Evolutionary conservation across 2,113 vertebrate species (phyloP), one percentile per base, ranked within the genome.

Genomic region (Campylomormyrus numenius): DNA sequence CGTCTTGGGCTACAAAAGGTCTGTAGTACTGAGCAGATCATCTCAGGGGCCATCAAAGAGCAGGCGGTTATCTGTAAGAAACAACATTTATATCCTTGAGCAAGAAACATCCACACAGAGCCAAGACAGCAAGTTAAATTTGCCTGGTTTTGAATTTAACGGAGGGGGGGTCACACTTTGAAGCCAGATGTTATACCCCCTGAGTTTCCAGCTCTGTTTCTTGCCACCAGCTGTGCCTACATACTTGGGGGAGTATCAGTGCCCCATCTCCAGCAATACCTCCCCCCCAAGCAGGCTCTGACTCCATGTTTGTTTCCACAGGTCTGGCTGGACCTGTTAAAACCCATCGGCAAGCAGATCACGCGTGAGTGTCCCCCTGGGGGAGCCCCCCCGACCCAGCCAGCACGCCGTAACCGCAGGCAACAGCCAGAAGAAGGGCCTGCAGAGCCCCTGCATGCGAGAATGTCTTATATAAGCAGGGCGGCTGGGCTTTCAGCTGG

Each of bases 261-360:
- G 45, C 77, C 15, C 15, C 39, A 15, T 39, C 74, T 17, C 74
- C 74, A 80, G 31, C 74, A 31, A 17, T 45, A 50, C 0, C 39
- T 0, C 7, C 7, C 35, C 42, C 42, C 80, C 49, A 1, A 7
- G 9, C 49, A 39, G 15, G 21, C 35, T 58, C 86, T 88, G n/a
- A 52, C 86, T 24, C 21, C 35, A 39, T 46, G 74, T 39, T 86
- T 88, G 6, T 89, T 19, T 91, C 92, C 85, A 0, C 92, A 99
- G 98, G 97, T 99, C 50, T 99, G 98, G 98, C 93, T 99, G 90
- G 98, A 99, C 92, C 96, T 98, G 92, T 92, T 98, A 95, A 99
- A 99, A 93, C 98, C 98, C 31, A 96, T 97, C 15, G 95, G 97
- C 92, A 98, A 98, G 90, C 98, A 99, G 94, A 96, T 98, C 91